Conservation (phyloP, 2,797 vertebrate genomes). For the Nyctalus aviator region DNA sequence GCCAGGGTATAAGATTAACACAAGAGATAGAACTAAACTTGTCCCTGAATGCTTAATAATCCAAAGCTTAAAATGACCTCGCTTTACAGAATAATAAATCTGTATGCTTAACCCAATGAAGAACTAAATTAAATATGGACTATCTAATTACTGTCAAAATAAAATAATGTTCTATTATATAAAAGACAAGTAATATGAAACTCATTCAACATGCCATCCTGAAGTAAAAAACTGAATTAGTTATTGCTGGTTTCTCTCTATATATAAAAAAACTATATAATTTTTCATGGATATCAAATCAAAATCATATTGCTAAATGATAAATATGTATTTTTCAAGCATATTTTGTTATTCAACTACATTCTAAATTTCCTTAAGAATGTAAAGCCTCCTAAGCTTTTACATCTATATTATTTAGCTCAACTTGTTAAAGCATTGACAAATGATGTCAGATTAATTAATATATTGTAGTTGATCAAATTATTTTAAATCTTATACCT, state of each 20-base stretch:
- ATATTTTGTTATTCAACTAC: not conserved
- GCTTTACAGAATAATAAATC: constrained; percentile 18
- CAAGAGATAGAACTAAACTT: not conserved
- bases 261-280: not conserved
- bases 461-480: not conserved
- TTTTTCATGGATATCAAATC: not conserved
- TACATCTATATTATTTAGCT: not conserved
- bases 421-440: not conserved
- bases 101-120: not conserved
- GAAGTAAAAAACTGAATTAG: not conserved
- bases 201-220: not conserved
- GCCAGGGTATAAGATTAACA: not conserved
- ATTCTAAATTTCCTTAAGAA: not conserved
- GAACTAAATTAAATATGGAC: not conserved
- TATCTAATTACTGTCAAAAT: constrained; percentile 7
- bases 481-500: not conserved
- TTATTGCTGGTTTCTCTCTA: not conserved
- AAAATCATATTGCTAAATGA: not conserved
- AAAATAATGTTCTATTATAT: not conserved
- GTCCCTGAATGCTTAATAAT: not conserved
- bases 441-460: not conserved
- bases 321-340: not conserved
- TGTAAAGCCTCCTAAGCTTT: not conserved
- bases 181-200: constrained; percentile 2
- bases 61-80: not conserved